Evolutionary conservation across 2,113 vertebrate genomes (phyloP).

Genomic region (Brachirus orientalis): DNA sequence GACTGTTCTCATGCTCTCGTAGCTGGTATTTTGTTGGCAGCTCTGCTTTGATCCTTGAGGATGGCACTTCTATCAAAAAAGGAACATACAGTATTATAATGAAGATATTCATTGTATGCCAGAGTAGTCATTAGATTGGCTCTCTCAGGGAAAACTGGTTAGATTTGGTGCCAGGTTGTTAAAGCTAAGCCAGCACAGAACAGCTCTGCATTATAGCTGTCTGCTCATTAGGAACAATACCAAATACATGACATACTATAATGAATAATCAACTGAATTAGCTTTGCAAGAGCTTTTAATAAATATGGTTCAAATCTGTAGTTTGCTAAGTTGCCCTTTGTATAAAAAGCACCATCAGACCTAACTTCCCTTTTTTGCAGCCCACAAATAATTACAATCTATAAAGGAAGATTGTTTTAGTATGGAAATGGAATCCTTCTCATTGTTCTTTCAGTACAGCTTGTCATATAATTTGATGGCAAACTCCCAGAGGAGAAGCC

Average conservation of each 20-base stretch:
- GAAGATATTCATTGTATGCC: constrained; percentile 53
- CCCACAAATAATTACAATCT: constrained; percentile 55
- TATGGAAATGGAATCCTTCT: constrained; percentile 66
- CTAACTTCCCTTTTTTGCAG: constrained; percentile 42
- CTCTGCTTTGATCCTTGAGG: constrained; percentile 43
- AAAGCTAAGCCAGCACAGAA: constrained; percentile 5
- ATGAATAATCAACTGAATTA: constrained; percentile 52
- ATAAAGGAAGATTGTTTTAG: constrained; percentile 61
- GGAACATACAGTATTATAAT: constrained; percentile 32
- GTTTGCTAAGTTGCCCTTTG: constrained; percentile 17
- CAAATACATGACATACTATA: constrained; percentile 45
- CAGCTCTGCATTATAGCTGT: not conserved
- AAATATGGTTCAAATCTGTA: constrained; percentile 10
- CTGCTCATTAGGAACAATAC: constrained; percentile 34
- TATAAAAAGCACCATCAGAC: constrained; percentile 48
- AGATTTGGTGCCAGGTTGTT: constrained; percentile 23
- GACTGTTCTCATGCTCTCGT: constrained; percentile 44
- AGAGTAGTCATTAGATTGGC: constrained; percentile 56
- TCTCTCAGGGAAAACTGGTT: constrained; percentile 27
- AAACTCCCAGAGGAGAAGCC: constrained; percentile 51
- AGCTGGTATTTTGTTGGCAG: constrained; percentile 29
- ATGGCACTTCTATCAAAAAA: constrained; percentile 38
- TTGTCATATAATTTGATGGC: constrained; percentile 59
- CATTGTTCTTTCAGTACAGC: constrained; percentile 59
- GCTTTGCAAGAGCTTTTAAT: constrained; percentile 38